A percentile compares a stretch with the other conserved stretches of the same genome.
These are phyloP conservation scores for Meandrusa payeni DNA, from an alignment of 2,888 invertebrate genomes.

Conservation along the genomic window DNA sequence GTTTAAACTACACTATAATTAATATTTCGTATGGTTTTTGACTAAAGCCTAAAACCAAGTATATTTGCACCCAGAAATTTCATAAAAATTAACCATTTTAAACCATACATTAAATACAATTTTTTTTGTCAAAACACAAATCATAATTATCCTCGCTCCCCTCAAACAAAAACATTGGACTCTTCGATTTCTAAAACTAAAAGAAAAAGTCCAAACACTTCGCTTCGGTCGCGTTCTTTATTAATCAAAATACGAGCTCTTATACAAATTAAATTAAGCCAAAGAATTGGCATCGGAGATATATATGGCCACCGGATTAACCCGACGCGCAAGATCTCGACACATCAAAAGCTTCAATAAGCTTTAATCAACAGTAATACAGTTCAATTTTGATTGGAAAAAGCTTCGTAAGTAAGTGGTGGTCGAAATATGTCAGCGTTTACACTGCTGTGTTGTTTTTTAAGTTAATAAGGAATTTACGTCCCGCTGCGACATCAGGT, in stretches of 20 bases:
- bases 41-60: too few species aligned
- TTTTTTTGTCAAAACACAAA: too few species aligned
- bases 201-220: constrained; percentile 45
- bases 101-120: too few species aligned
- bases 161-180: background rate
- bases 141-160: constrained; percentile 14
- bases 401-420: constrained; percentile 30
- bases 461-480: constrained; percentile 50
- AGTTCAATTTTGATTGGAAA: constrained; percentile 23
- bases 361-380: too few species aligned
- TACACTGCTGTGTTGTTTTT: constrained; percentile 45
- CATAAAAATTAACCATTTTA: too few species aligned
- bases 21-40: too few species aligned
- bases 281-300: constrained; percentile 38
- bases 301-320: constrained; percentile 45
- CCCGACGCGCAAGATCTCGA: background rate
- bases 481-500: constrained; percentile 42
- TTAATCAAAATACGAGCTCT: constrained; percentile 56
- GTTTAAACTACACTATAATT: too few species aligned
- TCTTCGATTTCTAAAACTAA: background rate
- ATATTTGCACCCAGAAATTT: too few species aligned
- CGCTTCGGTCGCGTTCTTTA: constrained; percentile 42
- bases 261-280: constrained; percentile 60
- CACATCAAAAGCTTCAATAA: too few species aligned
- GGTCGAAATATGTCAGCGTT: constrained; percentile 41